Base-by-base conservation (phyloP, 2,797 vertebrate genomes). In the Muraenolepis orangiensis region DNA sequence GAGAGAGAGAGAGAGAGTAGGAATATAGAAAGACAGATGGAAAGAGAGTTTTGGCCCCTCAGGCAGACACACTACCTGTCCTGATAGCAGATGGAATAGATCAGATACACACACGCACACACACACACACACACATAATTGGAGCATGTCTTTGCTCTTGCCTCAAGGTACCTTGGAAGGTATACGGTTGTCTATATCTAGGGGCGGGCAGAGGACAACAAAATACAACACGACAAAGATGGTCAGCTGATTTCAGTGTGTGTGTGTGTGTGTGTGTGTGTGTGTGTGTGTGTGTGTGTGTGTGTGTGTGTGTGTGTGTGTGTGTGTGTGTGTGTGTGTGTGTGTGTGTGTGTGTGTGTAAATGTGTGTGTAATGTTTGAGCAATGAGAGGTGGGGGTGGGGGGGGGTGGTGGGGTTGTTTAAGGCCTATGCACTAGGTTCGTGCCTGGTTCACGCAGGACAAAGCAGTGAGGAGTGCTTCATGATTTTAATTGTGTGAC, bases 81-180 rank as follows among this genome's bases (percentile, higher is more conserved):
- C 89, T 85, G 81, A 83, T 82, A 88, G 83, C 89, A 92, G 88
- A 90, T 89, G 87, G 81, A 82, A 73, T 73, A 76, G 77, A 91
- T 91, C 85, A 89, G 86, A 86, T 82, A 32, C 71, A 73, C 78
- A 84, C 84, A 84, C 84, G 80, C n/a, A 30, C 16, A 77, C 67
- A 76, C 76, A 78, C 66, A 71, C 32, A 57, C 42, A 81, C 64
- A 57, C 29, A 72, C 29, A 72, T 2, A 57, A 23, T 64, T 38
- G 42, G 72, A 74, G 82, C 75, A 76, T 74, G 80, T 78, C 72
- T 42, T 72, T 70, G 74, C 67, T 40, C 61, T 72, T 76, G 80
- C 75, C 74, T 79, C 74, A 36, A n/a, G 71, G 14, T 78, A 8
- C 74, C 73, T 66, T 61, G 51, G 66, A 69, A 76, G 69, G 64